These are phyloP conservation scores for Cheilosia impressa DNA, from an alignment of 2,888 invertebrate genomes.

Conservation along the genomic window DNA sequence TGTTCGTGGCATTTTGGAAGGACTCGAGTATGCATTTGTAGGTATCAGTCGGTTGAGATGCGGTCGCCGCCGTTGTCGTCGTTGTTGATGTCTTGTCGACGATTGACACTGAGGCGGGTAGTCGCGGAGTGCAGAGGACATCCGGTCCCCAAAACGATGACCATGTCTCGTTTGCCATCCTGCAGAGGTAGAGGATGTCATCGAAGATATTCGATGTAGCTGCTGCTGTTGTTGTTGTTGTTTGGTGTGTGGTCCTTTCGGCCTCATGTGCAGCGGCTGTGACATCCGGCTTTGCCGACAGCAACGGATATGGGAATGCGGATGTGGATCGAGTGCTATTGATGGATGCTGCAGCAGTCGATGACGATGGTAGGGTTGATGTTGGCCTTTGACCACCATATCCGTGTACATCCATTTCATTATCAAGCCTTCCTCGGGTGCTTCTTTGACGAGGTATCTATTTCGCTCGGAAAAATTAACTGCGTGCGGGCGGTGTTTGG, in stretches of 20 bases:
- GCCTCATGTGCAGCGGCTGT: conserved; percentile 22
- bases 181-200: conserved; percentile 77
- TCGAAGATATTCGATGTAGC: conserved; percentile 60
- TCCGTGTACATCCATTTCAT: conserved; percentile 83
- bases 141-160: conserved; percentile 78
- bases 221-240: conserved; percentile 12
- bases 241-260: conserved; percentile 31
- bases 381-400: conserved; percentile 81
- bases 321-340: conserved; percentile 47
- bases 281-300: conserved; percentile 57
- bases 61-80: conserved; percentile 15
- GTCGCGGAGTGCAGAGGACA: conserved; percentile 78
- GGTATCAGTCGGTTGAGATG: conserved; percentile 77
- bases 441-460: conserved; percentile 44
- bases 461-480: background rate
- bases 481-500: background rate
- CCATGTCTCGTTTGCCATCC: conserved; percentile 77
- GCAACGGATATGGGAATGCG: conserved; percentile 55
- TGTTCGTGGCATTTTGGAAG: conserved; percentile 77
- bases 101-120: conserved; percentile 21
- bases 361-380: conserved; percentile 53
- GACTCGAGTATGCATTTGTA: conserved; percentile 81
- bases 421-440: conserved; percentile 81
- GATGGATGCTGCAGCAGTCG: conserved; percentile 57
- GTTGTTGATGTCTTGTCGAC: background rate